phyloP scores from a whole-genome alignment of 2,113 vertebrate genomes.

The Myiagra hebetior region DNA sequence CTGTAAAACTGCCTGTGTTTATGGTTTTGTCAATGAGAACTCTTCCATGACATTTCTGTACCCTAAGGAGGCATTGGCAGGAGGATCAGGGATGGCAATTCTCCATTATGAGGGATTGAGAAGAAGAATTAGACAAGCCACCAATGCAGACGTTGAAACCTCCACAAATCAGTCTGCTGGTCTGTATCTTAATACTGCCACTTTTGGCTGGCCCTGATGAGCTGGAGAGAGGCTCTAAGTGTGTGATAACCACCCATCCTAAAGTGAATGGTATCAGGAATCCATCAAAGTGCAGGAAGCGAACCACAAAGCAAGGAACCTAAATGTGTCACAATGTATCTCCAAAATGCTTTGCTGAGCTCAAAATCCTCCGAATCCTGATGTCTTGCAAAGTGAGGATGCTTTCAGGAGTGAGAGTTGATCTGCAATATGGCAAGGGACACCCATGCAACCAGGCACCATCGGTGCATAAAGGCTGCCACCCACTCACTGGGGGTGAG shows the following conservation, averaged over 20 bases:
- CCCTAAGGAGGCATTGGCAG: neutral
- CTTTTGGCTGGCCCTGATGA: neutral
- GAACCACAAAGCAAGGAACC: neutral
- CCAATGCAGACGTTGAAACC: neutral
- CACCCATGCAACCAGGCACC: rapidly evolving
- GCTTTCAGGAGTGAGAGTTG: neutral
- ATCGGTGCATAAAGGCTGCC: neutral
- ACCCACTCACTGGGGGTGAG: rapidly evolving
- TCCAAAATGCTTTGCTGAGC: neutral
- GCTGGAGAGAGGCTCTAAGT: neutral
- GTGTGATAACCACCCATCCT: neutral
- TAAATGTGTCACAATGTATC: rapidly evolving
- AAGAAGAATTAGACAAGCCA: neutral
- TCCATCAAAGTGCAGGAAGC: neutral
- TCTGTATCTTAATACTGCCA: neutral
- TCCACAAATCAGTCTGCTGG: neutral
- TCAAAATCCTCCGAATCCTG: neutral
- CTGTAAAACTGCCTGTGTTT: neutral
- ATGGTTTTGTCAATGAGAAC: neutral
- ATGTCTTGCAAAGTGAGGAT: neutral
- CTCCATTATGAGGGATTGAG: neutral
- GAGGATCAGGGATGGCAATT: neutral
- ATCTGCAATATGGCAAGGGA: neutral
- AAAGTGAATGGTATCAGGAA: neutral
- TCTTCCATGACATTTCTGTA: neutral